Evolutionary conservation across 1,140 invertebrate genomes (phyloP), one percentile per base, ranked within the genome.

Genomic region (Atta texana): DNA sequence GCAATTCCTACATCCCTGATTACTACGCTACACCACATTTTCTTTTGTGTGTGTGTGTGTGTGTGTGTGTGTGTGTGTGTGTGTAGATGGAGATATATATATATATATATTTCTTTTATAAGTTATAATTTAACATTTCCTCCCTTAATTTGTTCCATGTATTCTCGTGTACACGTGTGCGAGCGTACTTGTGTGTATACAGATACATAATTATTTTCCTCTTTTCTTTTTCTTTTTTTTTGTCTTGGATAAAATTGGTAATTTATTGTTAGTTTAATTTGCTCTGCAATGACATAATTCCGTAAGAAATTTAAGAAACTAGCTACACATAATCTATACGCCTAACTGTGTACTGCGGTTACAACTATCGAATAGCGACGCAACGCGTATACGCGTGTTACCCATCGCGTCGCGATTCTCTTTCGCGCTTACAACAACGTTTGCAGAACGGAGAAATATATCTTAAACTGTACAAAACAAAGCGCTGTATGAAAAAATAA

Each of bases 1-100:
- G 90, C 92, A 94, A 94, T 94, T 94, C 92, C 92, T 93, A 92
- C 90, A 82, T 93, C 90, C 91, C 91, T 93, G 91, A 93, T 93
- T 85, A 86, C 90, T 89, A 91, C 75, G 85, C 85, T 82, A 88
- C 89, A 89, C 71, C 63, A 34, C 89, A 74, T 89, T 84, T 86
- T 90, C 28, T 72, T 81, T 82, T 88, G 88, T 90, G 64, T 87
- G 86, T 92, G 1, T 55, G 14, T 55, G 16, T 55, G 51, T 55
- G 16, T 55, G 16, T 55, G 53, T 55, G 16, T 55, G 3, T 78
- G 86, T 88, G 87, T 90, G 59, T 87, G 7, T 39, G 34, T 39
- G 34, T 39, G 34, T 39, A 8, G 34, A 49, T 34, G 31, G 31
- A 51, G 31, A 31, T 31, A 31, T 31, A 31, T 44, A 49, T 53